Conservation (phyloP, 2,888 invertebrate genomes). For the Apamea crenata region DNA sequence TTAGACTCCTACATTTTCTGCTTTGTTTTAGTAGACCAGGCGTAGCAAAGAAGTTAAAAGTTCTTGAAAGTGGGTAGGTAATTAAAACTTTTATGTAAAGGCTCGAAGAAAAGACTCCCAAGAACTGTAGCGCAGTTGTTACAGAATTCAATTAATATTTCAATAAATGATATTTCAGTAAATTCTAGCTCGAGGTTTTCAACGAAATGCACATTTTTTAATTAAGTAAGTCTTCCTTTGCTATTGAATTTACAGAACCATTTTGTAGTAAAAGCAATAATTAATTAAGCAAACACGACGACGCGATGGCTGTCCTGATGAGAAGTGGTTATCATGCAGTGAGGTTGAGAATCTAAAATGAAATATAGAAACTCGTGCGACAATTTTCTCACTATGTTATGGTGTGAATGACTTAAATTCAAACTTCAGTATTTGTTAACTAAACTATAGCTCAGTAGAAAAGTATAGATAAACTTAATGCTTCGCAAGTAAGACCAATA, state of each 20-base stretch:
- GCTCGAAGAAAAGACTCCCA: background rate
- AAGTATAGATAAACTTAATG: too few relatives aligned
- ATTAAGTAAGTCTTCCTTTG: slow-evolving; percentile 23
- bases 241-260: background rate
- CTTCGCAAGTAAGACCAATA: too few relatives aligned
- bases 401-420: background rate
- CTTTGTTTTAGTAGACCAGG: background rate
- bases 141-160: slow-evolving; percentile 31
- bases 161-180: slow-evolving; percentile 14
- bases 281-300: background rate
- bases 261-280: slow-evolving; percentile 2
- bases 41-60: slow-evolving; percentile 5
- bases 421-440: background rate
- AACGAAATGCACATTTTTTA: slow-evolving; percentile 8
- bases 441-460: too few relatives aligned
- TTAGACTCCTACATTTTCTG: background rate
- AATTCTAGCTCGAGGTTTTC: background rate
- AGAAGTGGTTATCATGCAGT: background rate
- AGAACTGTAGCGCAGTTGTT: slow-evolving; percentile 7
- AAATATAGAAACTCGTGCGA: background rate
- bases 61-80: slow-evolving; percentile 13
- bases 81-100: slow-evolving; percentile 24
- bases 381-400: background rate
- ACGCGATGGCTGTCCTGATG: background rate
- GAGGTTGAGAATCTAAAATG: background rate